A percentile compares a stretch with the other conserved stretches of the same genome.
phyloP scores from a whole-genome alignment of 2,888 invertebrate species.

The Microplitis deprimator region DNA sequence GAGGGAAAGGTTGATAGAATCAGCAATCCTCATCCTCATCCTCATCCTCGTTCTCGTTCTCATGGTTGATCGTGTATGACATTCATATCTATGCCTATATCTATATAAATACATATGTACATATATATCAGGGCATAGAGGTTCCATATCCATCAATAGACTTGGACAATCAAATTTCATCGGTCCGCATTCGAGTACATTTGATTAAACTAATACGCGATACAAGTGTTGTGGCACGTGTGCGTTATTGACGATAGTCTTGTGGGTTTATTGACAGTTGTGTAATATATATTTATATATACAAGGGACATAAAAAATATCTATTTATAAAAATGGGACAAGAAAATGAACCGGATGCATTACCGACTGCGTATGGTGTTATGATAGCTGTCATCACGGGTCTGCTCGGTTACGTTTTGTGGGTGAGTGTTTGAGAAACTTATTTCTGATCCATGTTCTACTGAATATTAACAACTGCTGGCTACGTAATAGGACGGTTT shows the following conservation, averaged over 20 bases:
- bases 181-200: slow-evolving; percentile 37
- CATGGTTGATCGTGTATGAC: slow-evolving; percentile 20
- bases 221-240: slow-evolving; percentile 32
- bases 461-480: not conserved
- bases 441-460: not conserved
- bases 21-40: not conserved
- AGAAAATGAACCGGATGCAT: slow-evolving; percentile 59
- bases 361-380: slow-evolving; percentile 66
- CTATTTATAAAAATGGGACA: slow-evolving; percentile 50
- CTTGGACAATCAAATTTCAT: slow-evolving; percentile 43
- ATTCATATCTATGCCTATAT: not conserved
- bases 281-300: slow-evolving; percentile 9
- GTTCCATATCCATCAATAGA: slow-evolving; percentile 36
- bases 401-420: slow-evolving; percentile 64
- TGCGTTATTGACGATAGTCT: not conserved
- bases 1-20: not conserved
- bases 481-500: too few relatives aligned
- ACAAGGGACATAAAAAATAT: too few relatives aligned
- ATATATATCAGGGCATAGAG: slow-evolving; percentile 32
- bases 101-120: not conserved
- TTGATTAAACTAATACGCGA: slow-evolving; percentile 38
- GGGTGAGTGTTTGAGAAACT: slow-evolving; percentile 61
- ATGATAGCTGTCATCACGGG: slow-evolving; percentile 68
- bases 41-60: not conserved
- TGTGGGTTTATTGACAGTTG: not conserved